Evolutionary conservation across 1,140 invertebrate species (phyloP).

Genomic region (Brachionus rubens): DNA sequence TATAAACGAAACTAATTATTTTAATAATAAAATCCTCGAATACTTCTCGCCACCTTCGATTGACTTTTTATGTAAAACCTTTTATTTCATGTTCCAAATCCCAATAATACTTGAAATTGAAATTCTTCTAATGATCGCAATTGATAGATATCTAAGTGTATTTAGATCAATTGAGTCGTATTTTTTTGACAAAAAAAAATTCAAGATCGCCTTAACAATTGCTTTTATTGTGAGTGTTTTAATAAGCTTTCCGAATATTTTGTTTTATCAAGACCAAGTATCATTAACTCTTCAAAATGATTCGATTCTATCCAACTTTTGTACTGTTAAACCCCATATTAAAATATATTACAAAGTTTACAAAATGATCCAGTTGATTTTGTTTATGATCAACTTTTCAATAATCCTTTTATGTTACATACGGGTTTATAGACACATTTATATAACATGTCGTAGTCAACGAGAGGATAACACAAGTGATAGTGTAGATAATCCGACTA

Average conservation of each 20-base stretch:
- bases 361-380: background rate
- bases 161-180: background rate
- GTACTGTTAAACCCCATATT: too few species aligned
- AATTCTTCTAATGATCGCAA: background rate
- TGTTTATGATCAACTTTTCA: background rate
- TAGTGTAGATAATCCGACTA: background rate
- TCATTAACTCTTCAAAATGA: too few species aligned
- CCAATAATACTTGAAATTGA: background rate
- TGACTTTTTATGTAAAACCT: background rate
- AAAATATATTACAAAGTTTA: background rate
- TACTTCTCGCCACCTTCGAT: background rate
- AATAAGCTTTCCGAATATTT: background rate
- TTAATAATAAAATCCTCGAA: too few species aligned
- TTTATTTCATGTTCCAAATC: background rate
- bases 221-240: background rate
- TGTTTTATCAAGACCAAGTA: background rate
- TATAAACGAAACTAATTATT: background rate
- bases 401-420: background rate
- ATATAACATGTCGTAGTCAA: background rate
- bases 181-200: slow-evolving; percentile 22
- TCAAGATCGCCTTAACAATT: background rate
- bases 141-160: background rate
- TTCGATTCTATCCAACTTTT: too few species aligned
- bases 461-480: background rate
- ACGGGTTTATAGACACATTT: slow-evolving; percentile 10